Base-by-base conservation (phyloP, 35 echinoderm and acorn worm genomes). In the Chiridota heheva region DNA sequence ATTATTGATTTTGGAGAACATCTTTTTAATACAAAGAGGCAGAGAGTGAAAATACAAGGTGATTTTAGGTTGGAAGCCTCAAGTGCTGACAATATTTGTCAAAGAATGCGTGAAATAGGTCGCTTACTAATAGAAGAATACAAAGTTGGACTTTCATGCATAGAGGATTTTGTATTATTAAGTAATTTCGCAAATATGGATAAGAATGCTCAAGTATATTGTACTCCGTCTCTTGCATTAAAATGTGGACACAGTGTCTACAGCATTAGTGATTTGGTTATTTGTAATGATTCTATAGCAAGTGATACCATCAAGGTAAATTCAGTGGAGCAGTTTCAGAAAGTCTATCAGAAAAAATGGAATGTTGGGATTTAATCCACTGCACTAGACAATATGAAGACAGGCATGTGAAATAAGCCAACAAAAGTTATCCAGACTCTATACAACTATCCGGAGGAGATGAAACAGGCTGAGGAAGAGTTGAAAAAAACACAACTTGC, bases 31-130 rank as follows among this genome's bases (percentile, higher is more conserved):
- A 77, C 7, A 39, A 30, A 37, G 1, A 36, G 47, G 0, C 55
- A 77, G 73, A 36, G 35, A 33, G 31, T 77, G 36, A 77, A 56
- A 4, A 58, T 13, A 20, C 33, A 77, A 7, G 25, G 33, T 16
- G 36, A 58, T 6, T 58, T 58, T 13, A 33, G 56, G 6, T 77
- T 58, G 36, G 74, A 78, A 60, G 74, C 30, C 1, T 16, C 7
- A 3, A 78, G 12, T 3, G 18, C 34, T 22, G 74, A 78, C 28
- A 60, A 78, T 35, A 60, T 78, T n/a, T 30, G 74, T 4, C 74
- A 78, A 60, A 78, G 22, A 36, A 78, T 78, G 74, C 49, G 74
- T 60, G 53, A 60, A 39, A 4, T n/a, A 6, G 74, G 74, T 10
- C 36, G 74, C 20, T 57, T 78, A 2, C 30, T 39, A 2, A 78